Conservation (phyloP, 2,888 invertebrate species). For the Drosophila infuscata region DNA sequence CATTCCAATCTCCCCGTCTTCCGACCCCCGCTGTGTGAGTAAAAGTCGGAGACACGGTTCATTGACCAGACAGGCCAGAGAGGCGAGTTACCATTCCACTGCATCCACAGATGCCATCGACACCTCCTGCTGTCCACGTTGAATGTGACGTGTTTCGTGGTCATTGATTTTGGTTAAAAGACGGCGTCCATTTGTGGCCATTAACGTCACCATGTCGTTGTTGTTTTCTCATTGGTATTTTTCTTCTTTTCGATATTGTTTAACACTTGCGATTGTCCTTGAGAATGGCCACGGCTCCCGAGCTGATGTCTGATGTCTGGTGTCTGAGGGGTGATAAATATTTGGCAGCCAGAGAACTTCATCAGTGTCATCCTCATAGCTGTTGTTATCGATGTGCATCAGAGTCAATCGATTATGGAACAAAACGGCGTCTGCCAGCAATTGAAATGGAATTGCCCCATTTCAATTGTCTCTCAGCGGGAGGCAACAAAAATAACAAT, state of each 20-base stretch:
- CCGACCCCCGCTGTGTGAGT: background rate
- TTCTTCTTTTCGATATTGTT: conserved; percentile 37
- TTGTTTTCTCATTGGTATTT: background rate
- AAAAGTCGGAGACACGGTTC: conserved; percentile 49
- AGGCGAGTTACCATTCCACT: conserved; percentile 33
- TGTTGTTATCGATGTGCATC: conserved; percentile 45
- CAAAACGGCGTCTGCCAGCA: conserved; percentile 30
- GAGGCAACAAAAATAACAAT: conserved; percentile 9
- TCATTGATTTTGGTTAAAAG: conserved; percentile 19
- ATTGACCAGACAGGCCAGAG: conserved; percentile 63
- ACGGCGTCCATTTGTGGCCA: conserved; percentile 33
- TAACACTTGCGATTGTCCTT: conserved; percentile 67
- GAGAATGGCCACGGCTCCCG: conserved; percentile 37
- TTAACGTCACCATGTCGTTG: background rate
- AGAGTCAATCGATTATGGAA: conserved; percentile 32
- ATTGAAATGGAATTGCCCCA: conserved; percentile 20
- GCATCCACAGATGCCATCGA: conserved; percentile 22
- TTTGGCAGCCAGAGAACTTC: conserved; percentile 26
- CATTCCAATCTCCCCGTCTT: background rate
- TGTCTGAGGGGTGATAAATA: conserved; percentile 42
- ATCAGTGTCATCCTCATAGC: conserved; percentile 35
- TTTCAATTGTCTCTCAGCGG: conserved; percentile 17
- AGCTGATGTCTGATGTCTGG: background rate
- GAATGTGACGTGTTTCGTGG: conserved; percentile 24
- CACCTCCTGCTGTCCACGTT: conserved; percentile 25